Evolutionary conservation across 2,888 invertebrate genomes (phyloP).

Genomic region (Drosophila leonis): DNA sequence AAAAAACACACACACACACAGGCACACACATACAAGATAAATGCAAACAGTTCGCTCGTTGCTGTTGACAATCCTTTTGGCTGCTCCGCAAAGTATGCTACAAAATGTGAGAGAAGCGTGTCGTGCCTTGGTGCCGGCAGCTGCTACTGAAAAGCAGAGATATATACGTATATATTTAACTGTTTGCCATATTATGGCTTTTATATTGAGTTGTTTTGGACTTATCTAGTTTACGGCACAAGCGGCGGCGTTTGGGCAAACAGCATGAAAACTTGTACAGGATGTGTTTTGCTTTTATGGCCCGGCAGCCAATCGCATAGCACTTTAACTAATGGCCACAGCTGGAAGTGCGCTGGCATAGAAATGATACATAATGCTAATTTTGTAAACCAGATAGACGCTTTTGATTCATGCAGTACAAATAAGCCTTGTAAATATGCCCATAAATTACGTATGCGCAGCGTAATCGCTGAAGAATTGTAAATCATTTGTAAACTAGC

Average conservation of each 20-base stretch:
- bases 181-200: constrained; percentile 80
- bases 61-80: constrained; percentile 71
- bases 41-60: constrained; percentile 57
- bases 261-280: constrained; percentile 54
- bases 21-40: constrained; percentile 38
- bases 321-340: constrained; percentile 30
- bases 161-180: constrained; percentile 59
- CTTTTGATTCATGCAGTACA: constrained; percentile 61
- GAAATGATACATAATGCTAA: constrained; percentile 55
- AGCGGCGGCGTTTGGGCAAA: constrained; percentile 50
- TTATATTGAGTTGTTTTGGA: constrained; percentile 82
- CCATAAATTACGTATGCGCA: constrained; percentile 70
- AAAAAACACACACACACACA: constrained; percentile 35
- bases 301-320: constrained; percentile 51
- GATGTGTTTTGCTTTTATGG: constrained; percentile 55
- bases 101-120: constrained; percentile 37
- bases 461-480: constrained; percentile 61
- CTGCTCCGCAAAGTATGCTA: constrained; percentile 44
- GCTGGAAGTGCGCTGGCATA: constrained; percentile 8
- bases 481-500: constrained; percentile 78
- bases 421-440: constrained; percentile 66
- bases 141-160: constrained; percentile 25
- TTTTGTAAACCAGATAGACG: constrained; percentile 35
- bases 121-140: background rate
- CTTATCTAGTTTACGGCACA: constrained; percentile 78